These are phyloP conservation scores for Troides helena DNA, from an alignment of 2,888 invertebrate genomes.

Conservation along the genomic window DNA sequence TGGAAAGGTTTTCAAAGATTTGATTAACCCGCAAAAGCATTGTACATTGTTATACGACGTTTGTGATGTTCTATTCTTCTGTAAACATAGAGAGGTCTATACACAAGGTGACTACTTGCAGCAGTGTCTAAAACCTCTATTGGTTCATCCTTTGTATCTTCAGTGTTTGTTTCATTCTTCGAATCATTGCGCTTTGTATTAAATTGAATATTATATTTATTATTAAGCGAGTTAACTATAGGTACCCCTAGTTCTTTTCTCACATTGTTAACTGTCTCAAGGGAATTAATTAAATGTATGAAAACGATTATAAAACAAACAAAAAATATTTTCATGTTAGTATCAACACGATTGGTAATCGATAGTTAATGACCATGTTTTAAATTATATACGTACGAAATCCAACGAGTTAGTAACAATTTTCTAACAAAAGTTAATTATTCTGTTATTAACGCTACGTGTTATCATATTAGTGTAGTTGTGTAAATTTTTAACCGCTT, in stretches of 20 bases:
- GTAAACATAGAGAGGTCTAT: conserved; percentile 65
- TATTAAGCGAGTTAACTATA: neutral
- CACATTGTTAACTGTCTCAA: neutral
- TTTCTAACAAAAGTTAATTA: conserved; percentile 10
- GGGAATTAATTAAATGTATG: neutral
- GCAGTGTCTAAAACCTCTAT: conserved; percentile 49
- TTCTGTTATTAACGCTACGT: conserved; percentile 5
- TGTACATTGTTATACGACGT: conserved; percentile 66
- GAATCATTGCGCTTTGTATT: neutral
- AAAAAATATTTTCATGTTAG: conserved; percentile 14
- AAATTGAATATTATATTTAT: neutral
- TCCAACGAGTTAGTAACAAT: conserved; percentile 9
- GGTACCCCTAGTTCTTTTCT: neutral
- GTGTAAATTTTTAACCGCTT: neutral
- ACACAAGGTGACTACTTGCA: conserved; percentile 57
- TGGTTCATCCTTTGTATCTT: conserved; percentile 7
- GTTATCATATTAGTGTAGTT: neutral
- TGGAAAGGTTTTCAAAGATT: neutral
- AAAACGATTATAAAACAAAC: neutral
- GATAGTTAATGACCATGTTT: neutral
- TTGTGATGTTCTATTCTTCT: conserved; percentile 67
- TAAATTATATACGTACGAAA: conserved; percentile 15
- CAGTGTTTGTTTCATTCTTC: too few relatives aligned
- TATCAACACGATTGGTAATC: neutral
- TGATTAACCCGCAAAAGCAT: conserved; percentile 67